Conservation (phyloP, 2,888 invertebrate genomes). For the Synergus japonicus region DNA sequence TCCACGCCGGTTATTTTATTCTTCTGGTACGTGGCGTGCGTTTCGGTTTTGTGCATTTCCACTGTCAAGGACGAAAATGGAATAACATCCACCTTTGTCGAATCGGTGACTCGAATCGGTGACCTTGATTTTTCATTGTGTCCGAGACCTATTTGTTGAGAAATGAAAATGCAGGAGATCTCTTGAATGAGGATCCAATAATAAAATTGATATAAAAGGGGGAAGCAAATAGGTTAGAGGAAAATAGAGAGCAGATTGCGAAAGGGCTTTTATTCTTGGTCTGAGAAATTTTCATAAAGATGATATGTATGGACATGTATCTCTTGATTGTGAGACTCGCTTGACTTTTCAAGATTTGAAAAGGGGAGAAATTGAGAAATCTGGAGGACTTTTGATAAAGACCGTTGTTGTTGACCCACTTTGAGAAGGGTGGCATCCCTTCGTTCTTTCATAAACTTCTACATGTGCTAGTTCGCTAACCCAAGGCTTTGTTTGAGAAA, state of each 20-base stretch:
- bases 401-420: conserved; percentile 37
- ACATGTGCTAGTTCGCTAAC: conserved; percentile 21
- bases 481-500: not conserved
- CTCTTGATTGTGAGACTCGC: not conserved
- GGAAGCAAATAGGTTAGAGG: conserved; percentile 1
- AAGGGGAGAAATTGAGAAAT: conserved; percentile 17
- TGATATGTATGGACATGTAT: not conserved
- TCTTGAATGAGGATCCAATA: not conserved
- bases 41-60: conserved; percentile 18
- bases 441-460: conserved; percentile 25
- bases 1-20: conserved; percentile 32
- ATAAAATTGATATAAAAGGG: not conserved
- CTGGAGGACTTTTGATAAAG: conserved; percentile 27
- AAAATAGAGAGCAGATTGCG: conserved; percentile 10
- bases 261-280: conserved; percentile 21
- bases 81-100: conserved; percentile 5
- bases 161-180: not conserved
- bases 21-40: conserved; percentile 38
- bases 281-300: not conserved
- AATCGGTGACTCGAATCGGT: not conserved
- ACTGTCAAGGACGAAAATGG: conserved; percentile 21
- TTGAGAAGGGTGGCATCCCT: conserved; percentile 20
- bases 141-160: conserved; percentile 7
- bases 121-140: not conserved
- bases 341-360: conserved; percentile 24